phyloP scores from a whole-genome alignment of 2,797 vertebrate species.

The Garrulus glandarius region DNA sequence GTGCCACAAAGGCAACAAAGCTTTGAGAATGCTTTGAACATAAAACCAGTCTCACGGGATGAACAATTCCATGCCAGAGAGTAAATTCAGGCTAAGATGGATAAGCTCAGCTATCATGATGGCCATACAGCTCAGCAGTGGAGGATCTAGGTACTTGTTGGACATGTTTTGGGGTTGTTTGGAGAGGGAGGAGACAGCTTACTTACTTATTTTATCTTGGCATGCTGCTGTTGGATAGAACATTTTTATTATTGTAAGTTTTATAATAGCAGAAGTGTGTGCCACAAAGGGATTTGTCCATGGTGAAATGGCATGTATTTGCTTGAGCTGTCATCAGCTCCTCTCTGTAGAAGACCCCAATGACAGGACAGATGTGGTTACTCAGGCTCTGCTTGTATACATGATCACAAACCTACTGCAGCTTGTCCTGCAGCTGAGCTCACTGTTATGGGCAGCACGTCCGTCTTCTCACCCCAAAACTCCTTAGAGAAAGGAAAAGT shows the following conservation, averaged over 20 bases:
- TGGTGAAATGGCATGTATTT: not conserved
- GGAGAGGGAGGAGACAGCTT: not conserved
- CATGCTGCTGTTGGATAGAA: not conserved
- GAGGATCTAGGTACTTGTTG: not conserved
- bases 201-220: not conserved
- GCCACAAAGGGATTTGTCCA: not conserved
- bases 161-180: not conserved
- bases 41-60: constrained; percentile 46
- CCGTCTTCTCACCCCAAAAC: fast-evolving
- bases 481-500: not conserved
- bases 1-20: constrained; percentile 58
- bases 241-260: not conserved
- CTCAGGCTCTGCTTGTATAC: not conserved
- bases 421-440: not conserved
- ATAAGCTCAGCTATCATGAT: not conserved
- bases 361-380: not conserved
- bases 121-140: not conserved
- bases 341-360: not conserved
- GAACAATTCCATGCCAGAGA: not conserved
- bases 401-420: not conserved
- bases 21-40: constrained; percentile 61
- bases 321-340: not conserved
- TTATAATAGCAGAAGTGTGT: not conserved
- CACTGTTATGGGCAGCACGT: not conserved
- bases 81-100: not conserved